Evolutionary conservation across 30 jellyfish, hydroid and myxozoan species (phyloP).

Genomic region (Mastigias papua): DNA sequence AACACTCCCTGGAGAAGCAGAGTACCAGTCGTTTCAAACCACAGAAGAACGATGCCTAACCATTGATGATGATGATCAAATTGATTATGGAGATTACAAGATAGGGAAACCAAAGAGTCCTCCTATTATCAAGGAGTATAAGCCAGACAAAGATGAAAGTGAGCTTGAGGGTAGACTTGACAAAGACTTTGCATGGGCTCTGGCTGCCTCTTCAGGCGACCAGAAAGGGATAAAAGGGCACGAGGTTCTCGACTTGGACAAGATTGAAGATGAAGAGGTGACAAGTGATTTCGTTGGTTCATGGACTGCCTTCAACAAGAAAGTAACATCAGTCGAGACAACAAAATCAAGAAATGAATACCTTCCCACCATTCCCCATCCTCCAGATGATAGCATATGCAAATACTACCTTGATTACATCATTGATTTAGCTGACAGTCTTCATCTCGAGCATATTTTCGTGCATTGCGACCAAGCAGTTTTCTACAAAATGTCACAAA

Average conservation of each 20-base stretch:
- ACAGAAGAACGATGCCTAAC: slow-evolving; percentile 50
- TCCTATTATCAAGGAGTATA: slow-evolving; percentile 37
- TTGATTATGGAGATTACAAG: slow-evolving; percentile 60
- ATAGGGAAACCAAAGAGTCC: slow-evolving; percentile 57
- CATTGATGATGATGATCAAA: slow-evolving; percentile 58
- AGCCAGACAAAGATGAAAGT: slow-evolving; percentile 61
- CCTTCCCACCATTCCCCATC: slow-evolving; percentile 72
- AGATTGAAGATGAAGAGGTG: slow-evolving; percentile 44
- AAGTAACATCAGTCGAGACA: slow-evolving; percentile 68
- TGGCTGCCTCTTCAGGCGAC: slow-evolving; percentile 65
- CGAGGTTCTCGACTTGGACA: slow-evolving; percentile 41
- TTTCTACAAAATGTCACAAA: slow-evolving; percentile 49
- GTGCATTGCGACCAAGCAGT: slow-evolving; percentile 67
- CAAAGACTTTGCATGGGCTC: slow-evolving; percentile 72
- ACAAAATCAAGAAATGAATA: slow-evolving; percentile 62
- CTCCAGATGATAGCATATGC: slow-evolving; percentile 64
- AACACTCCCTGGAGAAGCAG: slow-evolving; percentile 53
- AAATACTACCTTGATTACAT: slow-evolving; percentile 71
- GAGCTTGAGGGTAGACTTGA: slow-evolving; percentile 71
- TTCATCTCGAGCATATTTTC: slow-evolving; percentile 57
- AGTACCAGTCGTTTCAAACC: slow-evolving; percentile 65
- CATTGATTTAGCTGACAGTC: slow-evolving; percentile 70
- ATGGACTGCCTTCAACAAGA: slow-evolving; percentile 64
- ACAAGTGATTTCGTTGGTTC: slow-evolving; percentile 54
- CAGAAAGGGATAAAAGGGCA: slow-evolving; percentile 46